phyloP scores from a whole-genome alignment of 2,888 invertebrate genomes.

The Blomia tropicalis region DNA sequence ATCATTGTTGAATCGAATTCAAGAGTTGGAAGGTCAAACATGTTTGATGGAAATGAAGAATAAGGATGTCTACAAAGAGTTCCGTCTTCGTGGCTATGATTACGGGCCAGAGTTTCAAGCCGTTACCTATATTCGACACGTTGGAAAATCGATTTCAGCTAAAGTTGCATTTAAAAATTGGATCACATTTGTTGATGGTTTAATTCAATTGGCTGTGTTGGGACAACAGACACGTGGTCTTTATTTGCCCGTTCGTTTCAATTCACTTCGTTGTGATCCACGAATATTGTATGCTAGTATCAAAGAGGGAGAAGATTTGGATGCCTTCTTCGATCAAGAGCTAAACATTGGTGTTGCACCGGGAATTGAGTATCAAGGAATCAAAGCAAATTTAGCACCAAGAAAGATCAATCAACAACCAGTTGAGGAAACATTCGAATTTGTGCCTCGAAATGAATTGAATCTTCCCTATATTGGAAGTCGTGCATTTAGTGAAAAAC shows the following conservation, averaged over 20 bases:
- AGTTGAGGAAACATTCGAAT: slow-evolving; percentile 1
- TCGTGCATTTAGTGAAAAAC: background rate
- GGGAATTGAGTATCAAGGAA: slow-evolving; percentile 69
- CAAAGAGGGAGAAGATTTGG: background rate
- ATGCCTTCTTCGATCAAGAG: slow-evolving; percentile 37
- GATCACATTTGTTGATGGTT: slow-evolving; percentile 86
- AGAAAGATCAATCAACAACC: slow-evolving; percentile 4
- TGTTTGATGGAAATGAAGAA: slow-evolving; percentile 30
- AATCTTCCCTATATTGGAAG: background rate
- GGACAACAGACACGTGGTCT: slow-evolving; percentile 32
- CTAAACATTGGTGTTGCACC: slow-evolving; percentile 44
- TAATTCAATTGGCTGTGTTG: slow-evolving; percentile 54
- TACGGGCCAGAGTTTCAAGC: slow-evolving; percentile 67
- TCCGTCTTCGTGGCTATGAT: slow-evolving; percentile 67
- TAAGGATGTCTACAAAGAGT: slow-evolving; percentile 64
- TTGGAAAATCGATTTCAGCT: slow-evolving; percentile 47
- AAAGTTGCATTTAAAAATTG: slow-evolving; percentile 74
- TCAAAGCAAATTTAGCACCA: slow-evolving; percentile 53
- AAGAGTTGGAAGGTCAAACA: background rate
- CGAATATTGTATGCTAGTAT: slow-evolving; percentile 1
- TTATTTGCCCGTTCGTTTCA: slow-evolving; percentile 36
- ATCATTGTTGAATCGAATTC: background rate
- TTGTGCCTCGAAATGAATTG: slow-evolving; percentile 7
- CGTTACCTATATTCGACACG: slow-evolving; percentile 57
- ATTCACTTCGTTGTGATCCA: slow-evolving; percentile 19